Percentiles rank a stretch among this genome's conserved stretches.
These are phyloP conservation scores for Andrena trimmerana DNA, from an alignment of 2,888 invertebrate species.

Conservation along the genomic window DNA sequence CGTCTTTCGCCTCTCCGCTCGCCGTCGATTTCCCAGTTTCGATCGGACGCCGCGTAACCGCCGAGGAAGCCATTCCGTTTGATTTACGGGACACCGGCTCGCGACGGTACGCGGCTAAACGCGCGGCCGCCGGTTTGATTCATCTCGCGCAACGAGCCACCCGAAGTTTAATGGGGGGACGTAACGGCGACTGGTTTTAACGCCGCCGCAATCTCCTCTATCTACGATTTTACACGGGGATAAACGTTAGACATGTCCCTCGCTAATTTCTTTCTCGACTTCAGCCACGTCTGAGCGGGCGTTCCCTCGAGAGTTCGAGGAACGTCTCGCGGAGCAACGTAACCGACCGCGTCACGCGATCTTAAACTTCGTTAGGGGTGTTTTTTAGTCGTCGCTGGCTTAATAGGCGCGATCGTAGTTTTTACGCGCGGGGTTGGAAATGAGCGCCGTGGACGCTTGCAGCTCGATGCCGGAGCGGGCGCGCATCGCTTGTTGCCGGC, in stretches of 20 bases:
- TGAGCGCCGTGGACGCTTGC: neutral
- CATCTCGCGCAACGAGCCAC: neutral
- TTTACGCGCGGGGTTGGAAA: neutral
- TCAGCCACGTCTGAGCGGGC: too few relatives aligned
- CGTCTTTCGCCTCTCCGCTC: slow-evolving; percentile 3
- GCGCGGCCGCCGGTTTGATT: slow-evolving; percentile 3
- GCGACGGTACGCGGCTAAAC: neutral
- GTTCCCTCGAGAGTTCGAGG: neutral
- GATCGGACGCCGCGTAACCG: slow-evolving; percentile 17
- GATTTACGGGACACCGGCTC: slow-evolving; percentile 18
- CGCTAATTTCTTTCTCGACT: too few relatives aligned
- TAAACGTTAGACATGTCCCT: neutral
- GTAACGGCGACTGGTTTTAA: slow-evolving; percentile 1
- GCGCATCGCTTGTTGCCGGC: slow-evolving; percentile 28
- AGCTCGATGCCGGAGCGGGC: neutral
- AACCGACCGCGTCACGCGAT: slow-evolving; percentile 41
- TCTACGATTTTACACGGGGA: neutral
- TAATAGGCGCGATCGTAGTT: slow-evolving; percentile 39
- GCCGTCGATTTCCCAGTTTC: slow-evolving; percentile 30
- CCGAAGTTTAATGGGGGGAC: slow-evolving; percentile 3
- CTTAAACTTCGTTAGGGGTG: slow-evolving; percentile 41
- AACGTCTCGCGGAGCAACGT: slow-evolving; percentile 13
- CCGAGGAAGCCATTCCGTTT: slow-evolving; percentile 9
- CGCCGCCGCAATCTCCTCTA: neutral
- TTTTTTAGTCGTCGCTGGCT: slow-evolving; percentile 34